Evolutionary conservation across 2,888 invertebrate species (phyloP).

Genomic region (Galeruca laticollis): DNA sequence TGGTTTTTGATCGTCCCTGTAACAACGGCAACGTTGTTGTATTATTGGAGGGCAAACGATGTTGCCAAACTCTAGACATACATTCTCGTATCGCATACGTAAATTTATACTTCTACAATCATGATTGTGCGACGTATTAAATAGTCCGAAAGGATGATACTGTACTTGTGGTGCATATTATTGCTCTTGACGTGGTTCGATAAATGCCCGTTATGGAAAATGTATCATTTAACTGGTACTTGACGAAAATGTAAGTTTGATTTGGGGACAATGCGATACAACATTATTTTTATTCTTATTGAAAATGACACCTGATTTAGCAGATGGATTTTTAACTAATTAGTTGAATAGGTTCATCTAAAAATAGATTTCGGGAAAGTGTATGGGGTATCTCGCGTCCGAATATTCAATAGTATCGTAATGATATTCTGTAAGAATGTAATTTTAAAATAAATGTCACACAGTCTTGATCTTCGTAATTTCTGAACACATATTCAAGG

Average conservation of each 20-base stretch:
- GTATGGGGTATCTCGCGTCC: constrained; percentile 1
- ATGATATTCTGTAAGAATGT: constrained; percentile 1
- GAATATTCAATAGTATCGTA: constrained; percentile 15
- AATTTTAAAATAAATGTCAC: constrained; percentile 7
- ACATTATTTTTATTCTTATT: constrained; percentile 12
- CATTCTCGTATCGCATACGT: constrained; percentile 43
- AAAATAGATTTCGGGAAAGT: constrained; percentile 26
- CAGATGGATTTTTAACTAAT: constrained; percentile 21
- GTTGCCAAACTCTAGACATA: constrained; percentile 57
- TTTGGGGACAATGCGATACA: constrained; percentile 19
- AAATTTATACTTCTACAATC: constrained; percentile 41
- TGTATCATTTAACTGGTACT: constrained; percentile 56
- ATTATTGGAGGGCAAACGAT: constrained; percentile 56
- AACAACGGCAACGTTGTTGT: constrained; percentile 49
- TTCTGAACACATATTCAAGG: constrained; percentile 53
- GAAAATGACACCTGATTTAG: constrained; percentile 28
- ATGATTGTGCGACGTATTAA: constrained; percentile 46
- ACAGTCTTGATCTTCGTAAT: constrained; percentile 46
- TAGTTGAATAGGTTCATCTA: constrained; percentile 18
- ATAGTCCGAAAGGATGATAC: constrained; percentile 53
- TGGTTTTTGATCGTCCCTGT: constrained; percentile 41
- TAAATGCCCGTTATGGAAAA: constrained; percentile 35
- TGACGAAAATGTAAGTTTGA: constrained; percentile 49
- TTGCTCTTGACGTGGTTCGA: constrained; percentile 34
- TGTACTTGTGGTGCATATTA: constrained; percentile 51